These are phyloP conservation scores for Drosophila nasuta DNA, from an alignment of 1,140 invertebrate species.

Conservation along the genomic window DNA sequence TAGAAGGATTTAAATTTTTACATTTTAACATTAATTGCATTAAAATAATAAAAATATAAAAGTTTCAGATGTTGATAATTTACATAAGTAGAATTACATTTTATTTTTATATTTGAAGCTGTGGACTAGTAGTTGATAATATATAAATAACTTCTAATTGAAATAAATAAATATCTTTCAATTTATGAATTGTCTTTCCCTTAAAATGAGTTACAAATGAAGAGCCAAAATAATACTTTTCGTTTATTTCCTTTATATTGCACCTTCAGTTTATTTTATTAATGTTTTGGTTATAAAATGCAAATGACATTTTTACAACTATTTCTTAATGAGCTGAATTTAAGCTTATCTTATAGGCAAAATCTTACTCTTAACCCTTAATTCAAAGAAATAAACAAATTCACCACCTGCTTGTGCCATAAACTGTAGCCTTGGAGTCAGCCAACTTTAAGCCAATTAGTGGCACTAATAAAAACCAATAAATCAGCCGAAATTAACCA, in stretches of 20 bases:
- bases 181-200: no score
- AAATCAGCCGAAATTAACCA: constrained; percentile 68
- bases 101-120: no score
- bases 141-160: no score
- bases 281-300: not conserved
- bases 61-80: no score
- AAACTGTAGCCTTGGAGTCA: not conserved
- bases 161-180: no score
- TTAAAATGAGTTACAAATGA: no score
- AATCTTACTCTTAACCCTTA: constrained; percentile 8
- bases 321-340: not conserved
- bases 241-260: not conserved
- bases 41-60: no score
- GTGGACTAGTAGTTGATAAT: no score
- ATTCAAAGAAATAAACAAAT: not conserved
- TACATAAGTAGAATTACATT: no score
- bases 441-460: constrained; percentile 63
- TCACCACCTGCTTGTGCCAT: constrained; percentile 16
- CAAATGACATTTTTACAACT: not conserved
- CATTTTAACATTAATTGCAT: no score
- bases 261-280: not conserved
- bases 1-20: no score
- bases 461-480: constrained; percentile 62
- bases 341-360: not conserved
- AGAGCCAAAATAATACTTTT: no score